Conservation (phyloP, 2,888 invertebrate genomes). For the Hydropsyche betteni region DNA sequence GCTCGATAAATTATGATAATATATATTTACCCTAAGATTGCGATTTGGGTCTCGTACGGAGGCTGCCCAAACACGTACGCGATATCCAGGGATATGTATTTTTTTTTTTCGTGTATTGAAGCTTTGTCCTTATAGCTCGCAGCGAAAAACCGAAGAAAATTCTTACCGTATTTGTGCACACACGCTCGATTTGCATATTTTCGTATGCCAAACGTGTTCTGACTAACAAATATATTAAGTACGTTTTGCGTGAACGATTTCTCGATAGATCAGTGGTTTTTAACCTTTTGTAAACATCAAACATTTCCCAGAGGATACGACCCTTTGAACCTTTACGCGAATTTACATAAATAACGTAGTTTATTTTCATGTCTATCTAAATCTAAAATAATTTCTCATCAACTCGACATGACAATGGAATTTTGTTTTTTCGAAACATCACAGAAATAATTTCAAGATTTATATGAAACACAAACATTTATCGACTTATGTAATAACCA, state of each 20-base stretch:
- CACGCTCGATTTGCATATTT: constrained; percentile 42
- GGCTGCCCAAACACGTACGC: not conserved
- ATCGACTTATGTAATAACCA: too few relatives aligned
- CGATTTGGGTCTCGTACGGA: constrained; percentile 15
- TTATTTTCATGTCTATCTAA: too few relatives aligned
- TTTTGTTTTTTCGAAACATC: too few relatives aligned
- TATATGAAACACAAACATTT: too few relatives aligned
- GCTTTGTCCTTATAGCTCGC: too few relatives aligned
- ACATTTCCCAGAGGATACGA: too few relatives aligned
- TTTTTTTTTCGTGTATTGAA: not conserved
- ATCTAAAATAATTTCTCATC: too few relatives aligned
- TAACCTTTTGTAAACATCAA: not conserved
- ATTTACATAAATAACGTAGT: too few relatives aligned
- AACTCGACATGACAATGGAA: too few relatives aligned
- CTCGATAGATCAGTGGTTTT: constrained; percentile 8
- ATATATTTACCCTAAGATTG: constrained; percentile 23
- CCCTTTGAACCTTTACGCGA: too few relatives aligned
- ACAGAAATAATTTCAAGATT: too few relatives aligned
- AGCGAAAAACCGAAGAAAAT: constrained; percentile 20
- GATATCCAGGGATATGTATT: constrained; percentile 2
- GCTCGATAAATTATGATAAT: constrained; percentile 15
- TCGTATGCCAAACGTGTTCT: constrained; percentile 39
- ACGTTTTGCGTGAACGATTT: not conserved
- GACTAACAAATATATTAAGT: constrained; percentile 41
- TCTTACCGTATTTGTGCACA: constrained; percentile 13